Evolutionary conservation across 2,797 vertebrate species (phyloP).

Genomic region (Onychomys torridus): DNA sequence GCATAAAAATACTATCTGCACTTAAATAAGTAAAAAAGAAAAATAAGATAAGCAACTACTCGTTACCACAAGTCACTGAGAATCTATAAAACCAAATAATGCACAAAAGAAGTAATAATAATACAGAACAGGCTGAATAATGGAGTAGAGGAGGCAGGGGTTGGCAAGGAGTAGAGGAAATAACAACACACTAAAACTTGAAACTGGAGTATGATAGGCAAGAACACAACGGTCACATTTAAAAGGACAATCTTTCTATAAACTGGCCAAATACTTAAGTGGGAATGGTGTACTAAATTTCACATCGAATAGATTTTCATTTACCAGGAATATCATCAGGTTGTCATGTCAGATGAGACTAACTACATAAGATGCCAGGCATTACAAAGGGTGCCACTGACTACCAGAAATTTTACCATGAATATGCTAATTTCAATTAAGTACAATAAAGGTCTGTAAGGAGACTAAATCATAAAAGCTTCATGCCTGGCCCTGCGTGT

Average conservation of each 20-base stretch:
- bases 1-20: conserved; percentile 5
- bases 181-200: background rate
- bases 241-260: background rate
- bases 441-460: background rate
- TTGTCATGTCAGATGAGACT: background rate
- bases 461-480: background rate
- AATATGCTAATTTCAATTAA: conserved; percentile 30
- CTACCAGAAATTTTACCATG: background rate
- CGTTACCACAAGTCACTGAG: background rate
- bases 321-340: background rate
- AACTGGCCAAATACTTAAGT: background rate
- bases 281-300: background rate
- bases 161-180: background rate
- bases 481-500: background rate
- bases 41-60: background rate
- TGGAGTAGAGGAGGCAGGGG: too few relatives aligned
- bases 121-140: background rate
- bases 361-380: background rate
- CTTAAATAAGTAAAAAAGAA: background rate
- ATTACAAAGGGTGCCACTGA: background rate
- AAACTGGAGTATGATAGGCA: background rate
- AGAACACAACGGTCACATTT: background rate
- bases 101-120: background rate
- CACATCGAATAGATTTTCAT: background rate
- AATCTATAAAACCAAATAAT: background rate